A percentile compares a stretch with the other conserved stretches of the same genome.
phyloP scores from a whole-genome alignment of 2,888 invertebrate genomes.

The Harmothoe impar region DNA sequence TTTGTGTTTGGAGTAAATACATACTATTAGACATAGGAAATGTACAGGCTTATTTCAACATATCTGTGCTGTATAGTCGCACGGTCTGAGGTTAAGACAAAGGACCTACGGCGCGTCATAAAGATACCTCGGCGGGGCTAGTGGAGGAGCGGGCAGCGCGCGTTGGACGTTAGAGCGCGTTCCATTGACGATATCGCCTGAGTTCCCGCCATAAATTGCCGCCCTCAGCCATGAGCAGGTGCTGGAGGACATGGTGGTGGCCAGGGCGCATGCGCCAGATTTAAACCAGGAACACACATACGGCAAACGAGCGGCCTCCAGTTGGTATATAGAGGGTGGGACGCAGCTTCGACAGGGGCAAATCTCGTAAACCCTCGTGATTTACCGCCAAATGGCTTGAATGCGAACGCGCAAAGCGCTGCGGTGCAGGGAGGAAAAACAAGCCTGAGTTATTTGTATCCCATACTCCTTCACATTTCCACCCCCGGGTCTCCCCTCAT shows the following conservation, averaged over 20 bases:
- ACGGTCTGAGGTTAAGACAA: constrained; percentile 8
- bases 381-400: constrained; percentile 9
- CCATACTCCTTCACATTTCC: neutral
- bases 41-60: too few species aligned
- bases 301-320: constrained; percentile 17
- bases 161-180: neutral
- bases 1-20: too few species aligned
- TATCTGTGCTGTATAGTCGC: too few species aligned
- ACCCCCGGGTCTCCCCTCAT: too few species aligned
- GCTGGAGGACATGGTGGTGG: neutral
- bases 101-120: neutral
- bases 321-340: neutral
- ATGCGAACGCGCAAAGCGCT: neutral
- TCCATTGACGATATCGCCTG: constrained; percentile 50
- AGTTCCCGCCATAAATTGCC: neutral
- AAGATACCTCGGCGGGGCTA: constrained; percentile 19
- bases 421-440: neutral
- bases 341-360: neutral
- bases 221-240: neutral
- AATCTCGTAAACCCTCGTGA: constrained; percentile 25
- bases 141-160: neutral
- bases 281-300: constrained; percentile 51
- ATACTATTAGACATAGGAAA: too few species aligned
- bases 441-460: neutral
- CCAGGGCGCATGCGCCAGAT: constrained; percentile 1